These are phyloP conservation scores for Mayetiola destructor DNA, from an alignment of 2,888 invertebrate genomes.

Conservation along the genomic window DNA sequence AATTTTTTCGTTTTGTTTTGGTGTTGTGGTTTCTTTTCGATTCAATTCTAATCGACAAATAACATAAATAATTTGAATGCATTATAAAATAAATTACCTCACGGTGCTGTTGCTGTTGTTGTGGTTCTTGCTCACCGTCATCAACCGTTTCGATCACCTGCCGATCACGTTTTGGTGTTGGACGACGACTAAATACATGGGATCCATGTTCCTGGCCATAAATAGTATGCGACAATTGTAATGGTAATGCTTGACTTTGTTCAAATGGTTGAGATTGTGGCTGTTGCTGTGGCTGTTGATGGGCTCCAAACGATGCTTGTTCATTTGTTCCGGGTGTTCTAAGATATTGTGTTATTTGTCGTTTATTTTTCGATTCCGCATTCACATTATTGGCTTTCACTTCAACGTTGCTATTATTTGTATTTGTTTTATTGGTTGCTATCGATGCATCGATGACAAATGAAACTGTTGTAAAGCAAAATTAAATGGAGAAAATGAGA, in stretches of 20 bases:
- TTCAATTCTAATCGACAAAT: too few species aligned
- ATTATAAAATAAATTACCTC: too few species aligned
- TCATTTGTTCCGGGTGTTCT: not conserved
- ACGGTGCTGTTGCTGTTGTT: not conserved
- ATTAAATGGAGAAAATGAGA: too few species aligned
- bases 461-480: too few species aligned
- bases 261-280: too few species aligned
- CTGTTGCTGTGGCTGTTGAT: not conserved
- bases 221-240: conserved; percentile 2
- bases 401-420: not conserved
- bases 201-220: not conserved
- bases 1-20: too few species aligned
- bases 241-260: not conserved
- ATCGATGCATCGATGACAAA: not conserved
- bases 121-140: not conserved
- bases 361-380: not conserved
- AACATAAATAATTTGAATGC: too few species aligned
- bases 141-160: too few species aligned
- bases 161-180: not conserved
- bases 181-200: not conserved
- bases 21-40: too few species aligned
- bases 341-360: not conserved
- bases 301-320: not conserved
- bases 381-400: not conserved
- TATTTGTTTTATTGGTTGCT: not conserved